These are phyloP conservation scores for Nyctalus aviator DNA, from an alignment of 2,797 vertebrate species.

Conservation along the genomic window DNA sequence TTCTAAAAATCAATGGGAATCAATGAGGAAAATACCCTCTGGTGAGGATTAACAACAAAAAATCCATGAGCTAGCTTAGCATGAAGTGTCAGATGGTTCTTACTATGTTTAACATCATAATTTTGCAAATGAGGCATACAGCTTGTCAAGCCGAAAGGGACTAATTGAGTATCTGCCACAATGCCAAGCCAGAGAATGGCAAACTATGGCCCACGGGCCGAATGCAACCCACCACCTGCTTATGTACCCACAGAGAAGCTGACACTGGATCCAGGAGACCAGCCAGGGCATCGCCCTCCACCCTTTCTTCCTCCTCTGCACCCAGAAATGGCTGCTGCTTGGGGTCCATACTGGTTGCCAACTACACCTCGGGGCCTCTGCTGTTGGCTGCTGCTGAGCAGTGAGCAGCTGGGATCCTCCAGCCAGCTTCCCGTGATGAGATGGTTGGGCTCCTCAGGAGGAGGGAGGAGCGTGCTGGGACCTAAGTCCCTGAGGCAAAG, in stretches of 20 bases:
- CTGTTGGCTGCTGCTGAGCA: background rate
- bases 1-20: no score
- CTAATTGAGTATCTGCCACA: constrained; percentile 9
- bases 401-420: background rate
- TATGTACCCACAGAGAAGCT: background rate
- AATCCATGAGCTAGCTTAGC: constrained; percentile 50
- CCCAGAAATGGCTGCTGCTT: background rate
- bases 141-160: constrained; percentile 53
- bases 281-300: background rate
- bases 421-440: background rate
- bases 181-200: background rate
- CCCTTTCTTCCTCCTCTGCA: background rate
- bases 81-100: constrained; percentile 60
- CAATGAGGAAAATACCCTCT: no score
- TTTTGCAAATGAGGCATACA: constrained; percentile 74
- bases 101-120: constrained; percentile 68
- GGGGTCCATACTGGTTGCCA: background rate
- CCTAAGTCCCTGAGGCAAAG: background rate
- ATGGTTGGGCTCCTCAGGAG: background rate
- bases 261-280: background rate
- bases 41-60: no score
- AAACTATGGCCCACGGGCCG: background rate
- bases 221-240: background rate
- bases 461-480: background rate
- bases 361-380: background rate